These are phyloP conservation scores for Grammomys surdaster DNA, from an alignment of 2,113 vertebrate species.

Conservation along the genomic window DNA sequence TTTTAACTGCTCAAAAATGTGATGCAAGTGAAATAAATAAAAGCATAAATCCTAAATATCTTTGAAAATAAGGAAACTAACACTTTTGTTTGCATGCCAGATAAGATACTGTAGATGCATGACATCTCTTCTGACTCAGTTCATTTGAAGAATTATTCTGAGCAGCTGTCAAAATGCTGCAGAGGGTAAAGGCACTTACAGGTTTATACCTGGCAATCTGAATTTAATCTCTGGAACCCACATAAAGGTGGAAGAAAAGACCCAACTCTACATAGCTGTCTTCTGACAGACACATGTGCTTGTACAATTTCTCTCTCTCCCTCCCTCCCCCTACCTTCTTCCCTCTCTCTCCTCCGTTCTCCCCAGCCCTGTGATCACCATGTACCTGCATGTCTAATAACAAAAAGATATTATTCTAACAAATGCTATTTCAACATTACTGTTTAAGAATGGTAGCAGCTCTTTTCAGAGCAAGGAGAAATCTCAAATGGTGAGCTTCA, in stretches of 20 bases:
- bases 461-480: constrained; percentile 58
- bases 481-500: constrained; percentile 37
- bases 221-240: neutral
- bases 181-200: neutral
- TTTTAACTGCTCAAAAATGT: constrained; percentile 33
- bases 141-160: constrained; percentile 25
- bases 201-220: neutral
- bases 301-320: no score
- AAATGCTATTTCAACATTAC: constrained; percentile 40
- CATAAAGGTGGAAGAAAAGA: neutral
- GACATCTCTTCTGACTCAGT: neutral
- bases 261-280: neutral
- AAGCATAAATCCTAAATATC: constrained; percentile 5
- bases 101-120: neutral
- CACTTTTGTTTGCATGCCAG: neutral
- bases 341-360: no score
- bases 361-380: no score
- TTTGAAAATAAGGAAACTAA: constrained; percentile 45
- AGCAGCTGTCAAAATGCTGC: neutral
- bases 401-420: constrained; percentile 1
- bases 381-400: neutral
- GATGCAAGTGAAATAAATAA: neutral
- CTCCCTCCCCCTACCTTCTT: no score
- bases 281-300: neutral
- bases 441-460: constrained; percentile 3